A percentile compares a stretch with the other conserved stretches of the same genome.
phyloP scores from a whole-genome alignment of 2,113 vertebrate genomes.

The Mirza zaza region DNA sequence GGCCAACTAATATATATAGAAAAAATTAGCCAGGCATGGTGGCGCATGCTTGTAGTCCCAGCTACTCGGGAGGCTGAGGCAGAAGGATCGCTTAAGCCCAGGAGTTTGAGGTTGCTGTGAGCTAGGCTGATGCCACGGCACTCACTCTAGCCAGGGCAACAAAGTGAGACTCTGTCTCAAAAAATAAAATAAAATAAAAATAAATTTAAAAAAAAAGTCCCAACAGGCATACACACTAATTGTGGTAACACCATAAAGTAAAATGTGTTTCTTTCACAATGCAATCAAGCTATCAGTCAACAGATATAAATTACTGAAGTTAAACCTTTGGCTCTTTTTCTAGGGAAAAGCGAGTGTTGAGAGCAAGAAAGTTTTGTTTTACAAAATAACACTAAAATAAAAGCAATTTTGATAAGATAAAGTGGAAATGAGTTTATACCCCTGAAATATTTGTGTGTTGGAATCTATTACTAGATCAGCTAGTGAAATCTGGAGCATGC shows the following conservation, averaged over 20 bases:
- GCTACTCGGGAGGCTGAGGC: no score
- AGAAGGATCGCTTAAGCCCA: no score
- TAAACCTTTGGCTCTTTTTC: constrained; percentile 33
- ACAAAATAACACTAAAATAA: constrained; percentile 42
- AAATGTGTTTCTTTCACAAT: background rate
- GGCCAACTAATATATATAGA: no score
- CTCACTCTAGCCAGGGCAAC: no score
- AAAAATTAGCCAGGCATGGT: no score
- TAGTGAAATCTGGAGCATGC: constrained; percentile 1
- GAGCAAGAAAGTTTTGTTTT: background rate
- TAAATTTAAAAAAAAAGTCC: no score
- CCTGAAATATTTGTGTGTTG: constrained; percentile 41
- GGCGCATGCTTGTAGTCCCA: no score
- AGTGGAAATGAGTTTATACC: constrained; percentile 41
- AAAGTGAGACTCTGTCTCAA: no score
- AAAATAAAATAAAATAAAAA: no score
- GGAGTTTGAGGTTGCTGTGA: no score
- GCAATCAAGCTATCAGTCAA: constrained; percentile 7
- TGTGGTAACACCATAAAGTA: background rate
- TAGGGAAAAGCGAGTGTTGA: background rate
- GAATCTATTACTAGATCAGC: constrained; percentile 40
- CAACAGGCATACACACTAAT: background rate
- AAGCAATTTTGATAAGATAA: constrained; percentile 38
- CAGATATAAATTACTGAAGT: background rate
- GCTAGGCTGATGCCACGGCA: no score